Conservation (phyloP, 2,797 vertebrate genomes). For the Mormyrus proboscirostris region DNA sequence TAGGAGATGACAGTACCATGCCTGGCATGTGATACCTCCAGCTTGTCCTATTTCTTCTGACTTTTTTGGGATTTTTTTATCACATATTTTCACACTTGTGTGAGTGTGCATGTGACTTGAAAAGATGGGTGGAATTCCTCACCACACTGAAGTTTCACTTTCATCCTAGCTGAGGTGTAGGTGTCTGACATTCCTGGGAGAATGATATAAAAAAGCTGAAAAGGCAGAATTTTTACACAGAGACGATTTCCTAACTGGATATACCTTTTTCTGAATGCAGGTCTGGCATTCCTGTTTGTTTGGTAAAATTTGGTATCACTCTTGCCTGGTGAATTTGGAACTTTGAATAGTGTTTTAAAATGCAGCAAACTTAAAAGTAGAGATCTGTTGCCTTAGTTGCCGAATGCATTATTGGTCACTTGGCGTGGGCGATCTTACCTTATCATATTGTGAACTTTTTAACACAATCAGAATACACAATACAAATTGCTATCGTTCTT, state of each 20-base stretch:
- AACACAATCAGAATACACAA: too few relatives aligned
- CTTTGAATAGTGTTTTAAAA: not conserved
- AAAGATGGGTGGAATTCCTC: slow-evolving; percentile 57
- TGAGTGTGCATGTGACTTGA: slow-evolving; percentile 35
- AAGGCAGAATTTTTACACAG: slow-evolving; percentile 12
- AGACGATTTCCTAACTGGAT: not conserved
- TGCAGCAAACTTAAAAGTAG: not conserved
- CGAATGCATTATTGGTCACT: not conserved
- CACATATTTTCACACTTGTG: not conserved
- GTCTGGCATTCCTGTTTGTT: not conserved
- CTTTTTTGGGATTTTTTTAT: not conserved
- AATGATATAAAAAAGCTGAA: slow-evolving; percentile 28
- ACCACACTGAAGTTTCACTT: slow-evolving; percentile 41
- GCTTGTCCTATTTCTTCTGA: not conserved
- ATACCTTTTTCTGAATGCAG: not conserved
- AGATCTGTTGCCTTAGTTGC: not conserved
- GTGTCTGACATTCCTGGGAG: not conserved
- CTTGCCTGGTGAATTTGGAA: not conserved
- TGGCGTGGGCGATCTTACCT: not conserved
- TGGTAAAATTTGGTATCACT: not conserved
- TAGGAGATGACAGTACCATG: not conserved
- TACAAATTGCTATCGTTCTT: too few relatives aligned
- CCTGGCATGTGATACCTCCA: not conserved
- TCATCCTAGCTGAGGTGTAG: slow-evolving; percentile 41
- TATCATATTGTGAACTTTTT: not conserved